A percentile compares a stretch with the other conserved stretches of the same genome.
Conservation (phyloP, 2,888 invertebrate species). For the Ceraclea dissimilis region DNA sequence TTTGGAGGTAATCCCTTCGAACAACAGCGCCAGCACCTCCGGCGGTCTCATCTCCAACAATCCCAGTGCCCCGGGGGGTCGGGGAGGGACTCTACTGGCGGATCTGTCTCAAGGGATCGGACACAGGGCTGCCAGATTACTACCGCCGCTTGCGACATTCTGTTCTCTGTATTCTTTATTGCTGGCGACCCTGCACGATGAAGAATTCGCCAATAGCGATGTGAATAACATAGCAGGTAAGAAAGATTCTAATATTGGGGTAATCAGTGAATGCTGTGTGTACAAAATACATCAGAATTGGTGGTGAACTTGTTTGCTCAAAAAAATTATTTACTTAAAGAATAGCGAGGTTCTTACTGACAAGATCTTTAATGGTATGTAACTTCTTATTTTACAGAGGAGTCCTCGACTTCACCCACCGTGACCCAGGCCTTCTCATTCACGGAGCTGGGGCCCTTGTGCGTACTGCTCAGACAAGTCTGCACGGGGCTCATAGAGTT, state of each 20-base stretch:
- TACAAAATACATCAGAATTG: no score
- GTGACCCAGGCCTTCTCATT: slow-evolving; percentile 60
- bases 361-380: no score
- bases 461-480: slow-evolving; percentile 66
- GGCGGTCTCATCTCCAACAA: slow-evolving; percentile 39
- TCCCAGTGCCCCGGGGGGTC: slow-evolving; percentile 39
- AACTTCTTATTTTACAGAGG: slow-evolving; percentile 18
- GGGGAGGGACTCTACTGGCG: slow-evolving; percentile 53
- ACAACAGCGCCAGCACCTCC: slow-evolving; percentile 48
- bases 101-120: slow-evolving; percentile 61
- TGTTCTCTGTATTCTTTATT: slow-evolving; percentile 74
- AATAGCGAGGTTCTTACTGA: no score
- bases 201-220: slow-evolving; percentile 65
- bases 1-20: slow-evolving; percentile 38
- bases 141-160: slow-evolving; percentile 76
- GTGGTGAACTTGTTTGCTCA: no score
- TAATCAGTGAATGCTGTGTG: no score
- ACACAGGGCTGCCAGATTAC: slow-evolving; percentile 50
- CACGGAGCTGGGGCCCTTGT: slow-evolving; percentile 62
- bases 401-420: slow-evolving; percentile 25
- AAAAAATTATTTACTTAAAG: no score
- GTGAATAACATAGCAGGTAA: slow-evolving; percentile 27
- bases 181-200: slow-evolving; percentile 77
- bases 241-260: no score
- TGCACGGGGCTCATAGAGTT: slow-evolving; percentile 80